phyloP scores from a whole-genome alignment of 2,888 invertebrate species.

The Cartodere bifasciata region DNA sequence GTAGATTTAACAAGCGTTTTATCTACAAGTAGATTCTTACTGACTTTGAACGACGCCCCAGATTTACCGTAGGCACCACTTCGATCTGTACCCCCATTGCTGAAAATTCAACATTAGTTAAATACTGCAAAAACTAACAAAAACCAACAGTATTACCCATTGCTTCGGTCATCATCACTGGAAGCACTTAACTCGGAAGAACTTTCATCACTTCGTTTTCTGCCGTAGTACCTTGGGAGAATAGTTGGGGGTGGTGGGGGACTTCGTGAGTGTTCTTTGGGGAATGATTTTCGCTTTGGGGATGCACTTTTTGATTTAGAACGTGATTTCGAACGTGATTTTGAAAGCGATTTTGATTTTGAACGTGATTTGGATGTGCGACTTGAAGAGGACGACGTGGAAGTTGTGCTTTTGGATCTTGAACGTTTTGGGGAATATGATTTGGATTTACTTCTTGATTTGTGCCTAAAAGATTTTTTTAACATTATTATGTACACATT shows the following conservation, averaged over 20 bases:
- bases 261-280: conserved; percentile 21
- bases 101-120: conserved; percentile 9
- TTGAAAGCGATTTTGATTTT: too few relatives aligned
- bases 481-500: too few relatives aligned
- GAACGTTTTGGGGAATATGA: conserved; percentile 9
- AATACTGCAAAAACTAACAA: not conserved
- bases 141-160: conserved; percentile 11
- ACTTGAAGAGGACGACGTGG: conserved; percentile 22
- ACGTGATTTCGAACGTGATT: conserved; percentile 1
- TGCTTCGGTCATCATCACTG: conserved; percentile 20
- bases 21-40: too few relatives aligned
- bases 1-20: too few relatives aligned
- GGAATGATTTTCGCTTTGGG: too few relatives aligned
- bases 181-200: conserved; percentile 35
- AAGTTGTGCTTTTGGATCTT: conserved; percentile 17
- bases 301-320: conserved; percentile 14
- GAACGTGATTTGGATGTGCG: conserved; percentile 19
- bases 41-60: conserved; percentile 88
- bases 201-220: conserved; percentile 41
- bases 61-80: conserved; percentile 44
- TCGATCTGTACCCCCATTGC: not conserved
- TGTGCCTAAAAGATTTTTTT: conserved; percentile 22
- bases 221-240: conserved; percentile 44
- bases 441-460: conserved; percentile 17
- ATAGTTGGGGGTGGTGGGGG: conserved; percentile 28